phyloP scores from a whole-genome alignment of 2,797 vertebrate species.

The Sphenopsis melanotis region DNA sequence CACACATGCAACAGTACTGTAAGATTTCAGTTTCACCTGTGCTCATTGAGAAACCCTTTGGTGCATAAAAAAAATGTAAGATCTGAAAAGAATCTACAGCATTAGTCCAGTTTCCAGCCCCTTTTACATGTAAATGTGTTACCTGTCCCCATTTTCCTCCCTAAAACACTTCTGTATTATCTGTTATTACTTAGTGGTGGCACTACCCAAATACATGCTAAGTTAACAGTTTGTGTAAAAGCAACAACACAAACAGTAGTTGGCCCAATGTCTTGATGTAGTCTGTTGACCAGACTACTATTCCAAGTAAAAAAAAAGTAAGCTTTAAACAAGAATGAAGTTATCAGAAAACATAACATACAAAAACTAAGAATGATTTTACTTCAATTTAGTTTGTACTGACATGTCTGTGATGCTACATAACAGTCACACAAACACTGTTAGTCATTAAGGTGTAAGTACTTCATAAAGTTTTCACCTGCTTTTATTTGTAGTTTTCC shows the following conservation, averaged over 20 bases:
- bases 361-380: not conserved
- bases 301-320: not conserved
- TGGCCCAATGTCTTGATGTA: not conserved
- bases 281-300: not conserved
- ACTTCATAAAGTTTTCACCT: not conserved
- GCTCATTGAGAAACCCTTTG: not conserved
- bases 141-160: not conserved
- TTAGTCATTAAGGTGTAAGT: fast-evolving
- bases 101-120: not conserved
- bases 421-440: not conserved
- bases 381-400: not conserved
- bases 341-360: not conserved
- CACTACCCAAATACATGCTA: fast-evolving
- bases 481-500: not conserved
- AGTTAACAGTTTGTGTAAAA: not conserved
- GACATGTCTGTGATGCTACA: not conserved
- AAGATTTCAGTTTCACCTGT: not conserved
- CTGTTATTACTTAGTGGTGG: not conserved
- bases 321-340: not conserved
- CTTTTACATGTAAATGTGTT: not conserved
- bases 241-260: not conserved
- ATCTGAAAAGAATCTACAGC: not conserved
- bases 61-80: fast-evolving
- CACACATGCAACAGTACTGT: not conserved
- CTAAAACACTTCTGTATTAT: not conserved